Evolutionary conservation across 2,888 invertebrate genomes (phyloP).

Genomic region (Pimpla rufipes): DNA sequence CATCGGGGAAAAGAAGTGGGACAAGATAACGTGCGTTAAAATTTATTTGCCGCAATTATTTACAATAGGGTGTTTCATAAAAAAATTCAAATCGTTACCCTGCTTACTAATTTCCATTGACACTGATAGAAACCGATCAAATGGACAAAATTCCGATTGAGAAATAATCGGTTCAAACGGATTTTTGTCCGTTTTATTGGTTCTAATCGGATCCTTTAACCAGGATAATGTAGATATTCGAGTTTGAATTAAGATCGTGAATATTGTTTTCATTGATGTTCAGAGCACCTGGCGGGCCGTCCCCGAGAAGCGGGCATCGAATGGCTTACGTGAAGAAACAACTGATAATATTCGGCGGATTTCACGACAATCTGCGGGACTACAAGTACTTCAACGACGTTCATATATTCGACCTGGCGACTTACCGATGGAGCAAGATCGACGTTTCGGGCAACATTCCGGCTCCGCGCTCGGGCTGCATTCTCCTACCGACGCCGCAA

Average conservation of each 20-base stretch:
- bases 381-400: constrained; percentile 96
- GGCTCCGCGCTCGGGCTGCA: constrained; percentile 92
- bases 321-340: constrained; percentile 94
- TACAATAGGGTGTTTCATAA: background rate
- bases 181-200: no score
- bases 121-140: no score
- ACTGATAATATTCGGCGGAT: constrained; percentile 95
- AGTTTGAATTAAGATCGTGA: background rate
- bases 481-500: constrained; percentile 89
- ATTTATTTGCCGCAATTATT: background rate
- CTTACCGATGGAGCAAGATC: constrained; percentile 89
- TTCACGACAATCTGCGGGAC: constrained; percentile 94
- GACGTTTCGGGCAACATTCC: constrained; percentile 89
- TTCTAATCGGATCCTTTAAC: background rate
- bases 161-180: no score
- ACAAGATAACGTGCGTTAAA: constrained; percentile 88
- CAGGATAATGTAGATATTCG: background rate
- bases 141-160: no score
- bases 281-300: constrained; percentile 91
- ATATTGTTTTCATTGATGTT: constrained; percentile 78
- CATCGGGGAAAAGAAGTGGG: constrained; percentile 92
- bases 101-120: no score
- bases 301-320: constrained; percentile 94
- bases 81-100: no score
- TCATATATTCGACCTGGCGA: constrained; percentile 92